A percentile compares a stretch with the other conserved stretches of the same genome.
phyloP scores from a whole-genome alignment of 1,140 invertebrate species.

The Calosoma granatense region DNA sequence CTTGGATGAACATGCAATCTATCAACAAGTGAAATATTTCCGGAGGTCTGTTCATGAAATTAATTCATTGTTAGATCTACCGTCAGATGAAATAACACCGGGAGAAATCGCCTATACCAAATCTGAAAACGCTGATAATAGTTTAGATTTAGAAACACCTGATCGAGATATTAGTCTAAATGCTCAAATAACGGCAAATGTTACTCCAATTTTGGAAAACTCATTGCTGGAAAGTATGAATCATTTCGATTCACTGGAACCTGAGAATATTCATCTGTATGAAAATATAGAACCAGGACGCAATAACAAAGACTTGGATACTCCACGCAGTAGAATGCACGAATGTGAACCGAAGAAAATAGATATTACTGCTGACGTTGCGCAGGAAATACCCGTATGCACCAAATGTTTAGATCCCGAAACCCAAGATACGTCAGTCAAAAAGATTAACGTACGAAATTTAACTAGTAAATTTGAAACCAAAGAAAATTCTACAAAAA shows the following conservation, averaged over 20 bases:
- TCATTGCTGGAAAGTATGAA: too few species aligned
- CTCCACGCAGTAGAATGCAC: neutral
- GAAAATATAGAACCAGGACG: conserved; percentile 21
- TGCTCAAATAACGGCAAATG: too few species aligned
- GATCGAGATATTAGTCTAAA: conserved; percentile 32
- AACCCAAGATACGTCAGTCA: neutral
- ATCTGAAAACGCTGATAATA: conserved; percentile 16
- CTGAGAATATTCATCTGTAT: conserved; percentile 22
- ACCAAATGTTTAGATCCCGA: neutral
- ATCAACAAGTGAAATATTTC: conserved; percentile 66
- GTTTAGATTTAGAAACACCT: too few species aligned
- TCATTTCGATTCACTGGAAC: conserved; percentile 28
- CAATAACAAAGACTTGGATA: neutral
- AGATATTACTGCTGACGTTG: neutral
- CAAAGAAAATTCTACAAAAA: conserved; percentile 1
- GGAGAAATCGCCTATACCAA: conserved; percentile 23
- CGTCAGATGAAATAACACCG: conserved; percentile 29
- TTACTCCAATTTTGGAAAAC: too few species aligned
- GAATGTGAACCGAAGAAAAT: neutral
- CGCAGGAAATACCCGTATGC: neutral
- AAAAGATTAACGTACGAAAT: conserved; percentile 23
- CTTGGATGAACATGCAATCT: conserved; percentile 42
- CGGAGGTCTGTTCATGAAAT: conserved; percentile 62
- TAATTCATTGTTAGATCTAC: conserved; percentile 52
- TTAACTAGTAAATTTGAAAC: conserved; percentile 25